Conservation (phyloP, 2,888 invertebrate species). For the Anorthoa munda region DNA sequence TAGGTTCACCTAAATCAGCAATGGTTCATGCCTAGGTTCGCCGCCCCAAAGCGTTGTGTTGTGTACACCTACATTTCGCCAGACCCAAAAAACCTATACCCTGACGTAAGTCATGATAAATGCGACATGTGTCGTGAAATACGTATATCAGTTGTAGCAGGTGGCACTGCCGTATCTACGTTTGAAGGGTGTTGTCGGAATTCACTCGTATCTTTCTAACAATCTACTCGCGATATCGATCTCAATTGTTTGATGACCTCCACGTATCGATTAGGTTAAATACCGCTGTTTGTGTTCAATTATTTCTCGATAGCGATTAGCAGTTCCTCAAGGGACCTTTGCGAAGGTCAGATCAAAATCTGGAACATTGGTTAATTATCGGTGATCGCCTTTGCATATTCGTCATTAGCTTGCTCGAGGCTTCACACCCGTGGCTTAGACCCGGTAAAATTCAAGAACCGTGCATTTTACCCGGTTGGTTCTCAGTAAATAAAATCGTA, state of each 20-base stretch:
- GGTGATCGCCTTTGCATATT: neutral
- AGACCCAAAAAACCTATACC: too few species aligned
- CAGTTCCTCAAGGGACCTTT: neutral
- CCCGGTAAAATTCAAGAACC: too few species aligned
- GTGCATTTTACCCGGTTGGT: too few species aligned
- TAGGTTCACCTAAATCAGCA: neutral
- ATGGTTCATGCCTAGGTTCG: neutral
- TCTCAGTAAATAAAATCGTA: too few species aligned
- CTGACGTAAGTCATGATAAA: neutral
- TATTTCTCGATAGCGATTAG: neutral
- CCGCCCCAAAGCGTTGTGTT: too few species aligned
- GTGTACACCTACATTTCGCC: neutral
- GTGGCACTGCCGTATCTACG: slow-evolving; percentile 1
- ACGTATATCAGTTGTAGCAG: neutral
- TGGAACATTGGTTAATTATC: neutral
- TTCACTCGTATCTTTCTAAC: slow-evolving; percentile 26
- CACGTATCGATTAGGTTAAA: slow-evolving; percentile 30
- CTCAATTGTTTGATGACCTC: slow-evolving; percentile 35
- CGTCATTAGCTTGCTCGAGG: neutral
- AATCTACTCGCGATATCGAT: slow-evolving; percentile 45
- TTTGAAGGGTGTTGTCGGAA: neutral
- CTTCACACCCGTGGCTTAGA: too few species aligned
- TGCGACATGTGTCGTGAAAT: neutral
- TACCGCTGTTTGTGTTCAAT: neutral
- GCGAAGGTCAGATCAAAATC: neutral